These are phyloP conservation scores for Nerophis ophidion DNA, from an alignment of 2,113 vertebrate genomes.

Conservation along the genomic window DNA sequence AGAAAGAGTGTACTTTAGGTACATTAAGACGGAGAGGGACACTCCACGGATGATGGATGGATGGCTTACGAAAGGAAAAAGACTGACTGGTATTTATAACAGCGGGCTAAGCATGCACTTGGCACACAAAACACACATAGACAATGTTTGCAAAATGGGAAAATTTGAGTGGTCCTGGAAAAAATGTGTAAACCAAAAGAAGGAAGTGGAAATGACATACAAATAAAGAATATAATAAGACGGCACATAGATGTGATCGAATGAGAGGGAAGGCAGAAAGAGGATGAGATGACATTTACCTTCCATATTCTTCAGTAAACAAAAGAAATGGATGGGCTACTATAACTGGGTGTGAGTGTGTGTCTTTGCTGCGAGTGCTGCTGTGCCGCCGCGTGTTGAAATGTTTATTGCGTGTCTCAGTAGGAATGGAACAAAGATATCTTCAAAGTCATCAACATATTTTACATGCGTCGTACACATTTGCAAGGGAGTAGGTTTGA, in stretches of 20 bases:
- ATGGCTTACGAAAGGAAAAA: background rate
- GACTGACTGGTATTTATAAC: constrained; percentile 11
- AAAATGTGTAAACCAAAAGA: background rate
- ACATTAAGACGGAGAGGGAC: constrained; percentile 14
- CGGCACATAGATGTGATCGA: background rate
- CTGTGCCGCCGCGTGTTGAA: no score
- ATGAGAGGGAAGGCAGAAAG: background rate
- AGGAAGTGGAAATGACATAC: background rate
- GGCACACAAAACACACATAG: constrained; percentile 1
- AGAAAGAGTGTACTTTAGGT: background rate
- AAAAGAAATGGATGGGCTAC: constrained; percentile 13
- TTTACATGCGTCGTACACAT: no score
- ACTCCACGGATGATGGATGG: no score
- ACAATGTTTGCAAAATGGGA: background rate
- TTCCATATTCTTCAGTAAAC: constrained; percentile 59
- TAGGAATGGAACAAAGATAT: no score
- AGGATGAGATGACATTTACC: constrained; percentile 41
- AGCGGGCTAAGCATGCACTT: constrained; percentile 10
- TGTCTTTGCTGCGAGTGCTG: no score
- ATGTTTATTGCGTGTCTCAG: no score
- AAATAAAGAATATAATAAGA: background rate
- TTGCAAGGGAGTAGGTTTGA: no score
- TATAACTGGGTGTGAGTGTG: background rate
- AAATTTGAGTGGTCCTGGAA: no score
- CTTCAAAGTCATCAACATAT: no score